Conservation (phyloP, 2,113 vertebrate genomes). For the Ploceus nigricollis region DNA sequence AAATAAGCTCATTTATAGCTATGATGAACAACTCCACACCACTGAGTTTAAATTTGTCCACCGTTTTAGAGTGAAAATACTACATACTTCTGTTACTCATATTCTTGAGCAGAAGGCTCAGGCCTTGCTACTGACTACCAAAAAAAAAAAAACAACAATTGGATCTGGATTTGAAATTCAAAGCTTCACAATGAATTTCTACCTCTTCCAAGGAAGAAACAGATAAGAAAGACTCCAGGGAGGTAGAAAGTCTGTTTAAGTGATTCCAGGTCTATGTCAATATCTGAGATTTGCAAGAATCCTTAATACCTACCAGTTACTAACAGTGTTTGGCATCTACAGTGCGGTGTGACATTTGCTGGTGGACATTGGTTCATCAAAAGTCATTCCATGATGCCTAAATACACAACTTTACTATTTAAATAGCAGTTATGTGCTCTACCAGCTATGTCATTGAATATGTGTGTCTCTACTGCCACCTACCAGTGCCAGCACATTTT, state of each 20-base stretch:
- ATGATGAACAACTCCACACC: not conserved
- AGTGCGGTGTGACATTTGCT: not conserved
- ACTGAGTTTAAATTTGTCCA: not conserved
- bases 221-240: not conserved
- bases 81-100: not conserved
- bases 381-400: not conserved
- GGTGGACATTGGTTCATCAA: not conserved
- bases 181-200: not conserved
- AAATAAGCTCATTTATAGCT: not conserved
- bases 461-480: slow-evolving; percentile 33
- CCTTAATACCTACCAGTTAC: not conserved
- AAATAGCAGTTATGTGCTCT: not conserved
- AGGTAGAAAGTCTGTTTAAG: not conserved
- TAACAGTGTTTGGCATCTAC: not conserved
- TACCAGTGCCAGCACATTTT: not conserved
- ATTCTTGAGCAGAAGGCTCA: not conserved
- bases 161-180: not conserved
- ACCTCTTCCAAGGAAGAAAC: not conserved
- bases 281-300: not conserved
- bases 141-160: not conserved
- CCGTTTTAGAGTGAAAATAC: not conserved
- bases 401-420: not conserved
- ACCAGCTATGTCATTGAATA: not conserved
- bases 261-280: not conserved
- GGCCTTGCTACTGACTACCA: not conserved